Evolutionary conservation across 2,797 vertebrate species (phyloP).

Genomic region (Poeciliopsis presidionis): DNA sequence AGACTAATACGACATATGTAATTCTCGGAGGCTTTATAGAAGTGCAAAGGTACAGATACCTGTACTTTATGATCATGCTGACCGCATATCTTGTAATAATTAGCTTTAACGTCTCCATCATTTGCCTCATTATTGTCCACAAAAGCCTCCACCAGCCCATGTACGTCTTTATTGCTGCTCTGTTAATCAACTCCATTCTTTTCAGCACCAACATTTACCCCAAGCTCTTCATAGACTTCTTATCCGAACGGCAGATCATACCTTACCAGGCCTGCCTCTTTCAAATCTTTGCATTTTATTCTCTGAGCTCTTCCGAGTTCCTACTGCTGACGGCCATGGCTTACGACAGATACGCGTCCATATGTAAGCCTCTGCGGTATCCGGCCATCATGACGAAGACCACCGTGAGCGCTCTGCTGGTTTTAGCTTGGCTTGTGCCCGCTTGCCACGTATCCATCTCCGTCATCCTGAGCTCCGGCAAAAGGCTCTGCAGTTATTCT

Average conservation of each 20-base stretch:
- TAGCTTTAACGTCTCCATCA: conserved; percentile 31
- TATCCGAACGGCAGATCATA: conserved; percentile 36
- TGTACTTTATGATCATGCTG: conserved; percentile 37
- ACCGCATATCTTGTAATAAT: conserved; percentile 36
- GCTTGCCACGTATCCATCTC: neutral
- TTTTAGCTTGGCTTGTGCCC: conserved; percentile 2
- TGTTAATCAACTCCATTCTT: conserved; percentile 45
- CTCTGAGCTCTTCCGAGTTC: conserved; percentile 26
- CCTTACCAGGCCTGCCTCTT: conserved; percentile 24
- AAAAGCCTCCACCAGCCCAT: conserved; percentile 57
- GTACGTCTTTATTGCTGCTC: conserved; percentile 59
- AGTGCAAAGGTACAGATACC: neutral
- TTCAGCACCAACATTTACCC: conserved; percentile 47
- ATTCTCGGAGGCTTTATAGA: conserved; percentile 7
- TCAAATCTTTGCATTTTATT: conserved; percentile 19
- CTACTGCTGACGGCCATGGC: conserved; percentile 48
- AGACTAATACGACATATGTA: neutral
- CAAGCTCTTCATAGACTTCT: conserved; percentile 38
- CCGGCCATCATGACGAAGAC: conserved; percentile 10
- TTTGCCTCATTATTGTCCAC: conserved; percentile 37
- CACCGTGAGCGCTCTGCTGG: neutral
- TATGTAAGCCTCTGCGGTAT: conserved; percentile 54
- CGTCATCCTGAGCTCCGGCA: neutral
- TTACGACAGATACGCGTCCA: conserved; percentile 52
- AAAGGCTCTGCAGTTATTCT: neutral